Evolutionary conservation across 1,140 invertebrate genomes (phyloP), one percentile per base, ranked within the genome.

Genomic region (Brachionus koreanus): DNA sequence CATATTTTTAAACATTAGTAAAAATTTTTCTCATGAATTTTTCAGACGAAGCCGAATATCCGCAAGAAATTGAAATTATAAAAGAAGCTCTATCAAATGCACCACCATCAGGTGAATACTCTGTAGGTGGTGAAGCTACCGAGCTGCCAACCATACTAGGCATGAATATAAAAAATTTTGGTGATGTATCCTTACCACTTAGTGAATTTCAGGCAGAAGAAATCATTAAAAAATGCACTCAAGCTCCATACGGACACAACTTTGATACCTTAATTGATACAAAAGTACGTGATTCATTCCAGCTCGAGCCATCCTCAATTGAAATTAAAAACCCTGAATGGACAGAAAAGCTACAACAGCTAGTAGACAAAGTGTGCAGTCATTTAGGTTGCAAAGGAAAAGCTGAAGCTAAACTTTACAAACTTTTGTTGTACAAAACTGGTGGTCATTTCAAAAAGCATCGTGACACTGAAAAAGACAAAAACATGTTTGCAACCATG

Each of bases 321-420:
- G 16, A 69, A 69, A 69, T 69, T 1, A 69, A 69, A 37, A 69
- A 69, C n/a, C 65, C 29, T 13, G 65, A 69, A 5, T 69, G 65
- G 65, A 7, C 33, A 19, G 12, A 10, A 39, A 69, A 69, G 19
- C 37, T 69, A 5, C 35, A 69, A 69, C 16, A 39, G 16, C 19
- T 69, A 42, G 65, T 69, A 2, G 65, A 69, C 19, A 37, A 33
- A 39, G 65, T 69, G 13, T 39, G 33, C 35, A 37, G 2, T 10
- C 65, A 69, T 42, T 12, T 69, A 5, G 65, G 65, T 33, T 37
- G 65, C 37, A 19, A 19, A 33, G 37, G 35, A 9, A 69, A 37
- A 69, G 33, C 33, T 10, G 33, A 69, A n/a, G 65, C 65, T 5
- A 69, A 39, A 16, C 19, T 69, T 9, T 19, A 42, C 16, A 69